These are phyloP conservation scores for Drosophila hydei DNA, from an alignment of 1,140 invertebrate genomes.

Conservation along the genomic window DNA sequence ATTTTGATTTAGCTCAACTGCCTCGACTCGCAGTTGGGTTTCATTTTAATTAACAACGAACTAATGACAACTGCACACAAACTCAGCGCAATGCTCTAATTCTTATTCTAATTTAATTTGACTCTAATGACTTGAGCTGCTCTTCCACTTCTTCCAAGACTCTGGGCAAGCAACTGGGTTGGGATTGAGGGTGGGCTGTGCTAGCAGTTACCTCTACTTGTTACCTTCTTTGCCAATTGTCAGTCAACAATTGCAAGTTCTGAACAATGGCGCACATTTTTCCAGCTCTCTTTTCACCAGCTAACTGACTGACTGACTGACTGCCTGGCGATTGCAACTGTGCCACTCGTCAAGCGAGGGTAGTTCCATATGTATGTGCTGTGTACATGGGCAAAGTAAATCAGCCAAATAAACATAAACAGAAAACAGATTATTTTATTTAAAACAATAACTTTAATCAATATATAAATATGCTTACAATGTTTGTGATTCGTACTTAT, in stretches of 20 bases:
- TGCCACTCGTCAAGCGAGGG: constrained; percentile 54
- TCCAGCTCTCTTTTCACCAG: constrained; percentile 52
- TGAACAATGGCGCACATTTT: constrained; percentile 71
- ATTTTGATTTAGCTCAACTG: constrained; percentile 62
- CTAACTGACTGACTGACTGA: constrained; percentile 57
- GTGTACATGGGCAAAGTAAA: too few relatives aligned
- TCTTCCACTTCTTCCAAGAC: constrained; percentile 9
- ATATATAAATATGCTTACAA: too few relatives aligned
- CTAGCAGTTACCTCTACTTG: constrained; percentile 25
- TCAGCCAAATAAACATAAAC: too few relatives aligned
- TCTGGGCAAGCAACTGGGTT: neutral
- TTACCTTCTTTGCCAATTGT: constrained; percentile 74
- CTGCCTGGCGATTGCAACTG: constrained; percentile 60
- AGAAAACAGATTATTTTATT: too few relatives aligned
- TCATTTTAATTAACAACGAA: constrained; percentile 81
- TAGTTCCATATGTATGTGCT: neutral
- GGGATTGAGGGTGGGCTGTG: neutral
- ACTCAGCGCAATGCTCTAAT: constrained; percentile 27
- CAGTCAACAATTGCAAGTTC: constrained; percentile 73
- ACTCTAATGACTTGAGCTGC: constrained; percentile 71
- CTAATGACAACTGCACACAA: constrained; percentile 71
- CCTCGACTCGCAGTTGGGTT: constrained; percentile 64
- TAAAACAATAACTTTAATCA: too few relatives aligned
- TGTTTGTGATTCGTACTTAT: too few relatives aligned
- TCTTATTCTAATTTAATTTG: constrained; percentile 63